These are phyloP conservation scores for Thereva unica DNA, from an alignment of 2,888 invertebrate genomes.

Conservation along the genomic window DNA sequence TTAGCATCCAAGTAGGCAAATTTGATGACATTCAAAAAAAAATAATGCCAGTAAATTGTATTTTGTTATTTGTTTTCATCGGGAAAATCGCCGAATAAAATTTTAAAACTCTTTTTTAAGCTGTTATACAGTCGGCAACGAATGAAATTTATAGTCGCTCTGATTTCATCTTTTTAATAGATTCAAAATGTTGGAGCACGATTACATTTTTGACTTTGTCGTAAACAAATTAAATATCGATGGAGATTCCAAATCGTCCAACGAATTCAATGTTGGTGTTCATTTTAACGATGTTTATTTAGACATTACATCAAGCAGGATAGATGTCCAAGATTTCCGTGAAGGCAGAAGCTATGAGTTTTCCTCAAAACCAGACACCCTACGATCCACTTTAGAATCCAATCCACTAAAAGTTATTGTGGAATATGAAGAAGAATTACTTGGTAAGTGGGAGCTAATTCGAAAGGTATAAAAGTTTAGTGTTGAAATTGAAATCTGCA, in stretches of 20 bases:
- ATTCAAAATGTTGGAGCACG: slow-evolving; percentile 16
- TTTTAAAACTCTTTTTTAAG: no score
- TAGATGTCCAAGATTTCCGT: slow-evolving; percentile 36
- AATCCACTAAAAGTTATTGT: slow-evolving; percentile 25
- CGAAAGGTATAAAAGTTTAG: no score
- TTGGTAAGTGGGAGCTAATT: not conserved
- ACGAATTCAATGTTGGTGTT: slow-evolving; percentile 24
- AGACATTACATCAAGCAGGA: slow-evolving; percentile 33
- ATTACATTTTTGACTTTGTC: slow-evolving; percentile 36
- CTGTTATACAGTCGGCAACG: no score
- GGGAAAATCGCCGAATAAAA: no score
- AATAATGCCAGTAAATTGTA: no score
- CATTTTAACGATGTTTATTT: slow-evolving; percentile 35
- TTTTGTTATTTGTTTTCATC: no score
- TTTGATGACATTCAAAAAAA: no score
- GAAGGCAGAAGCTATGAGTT: slow-evolving; percentile 37
- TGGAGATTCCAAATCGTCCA: slow-evolving; percentile 6
- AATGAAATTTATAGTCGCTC: no score
- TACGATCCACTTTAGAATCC: slow-evolving; percentile 10
- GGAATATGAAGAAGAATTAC: not conserved
- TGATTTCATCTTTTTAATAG: no score
- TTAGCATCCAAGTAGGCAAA: no score
- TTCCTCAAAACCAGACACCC: slow-evolving; percentile 11
- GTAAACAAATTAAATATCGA: slow-evolving; percentile 36
- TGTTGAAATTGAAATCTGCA: no score